Evolutionary conservation across 2,888 invertebrate species (phyloP).

Genomic region (Panzeria rudis): DNA sequence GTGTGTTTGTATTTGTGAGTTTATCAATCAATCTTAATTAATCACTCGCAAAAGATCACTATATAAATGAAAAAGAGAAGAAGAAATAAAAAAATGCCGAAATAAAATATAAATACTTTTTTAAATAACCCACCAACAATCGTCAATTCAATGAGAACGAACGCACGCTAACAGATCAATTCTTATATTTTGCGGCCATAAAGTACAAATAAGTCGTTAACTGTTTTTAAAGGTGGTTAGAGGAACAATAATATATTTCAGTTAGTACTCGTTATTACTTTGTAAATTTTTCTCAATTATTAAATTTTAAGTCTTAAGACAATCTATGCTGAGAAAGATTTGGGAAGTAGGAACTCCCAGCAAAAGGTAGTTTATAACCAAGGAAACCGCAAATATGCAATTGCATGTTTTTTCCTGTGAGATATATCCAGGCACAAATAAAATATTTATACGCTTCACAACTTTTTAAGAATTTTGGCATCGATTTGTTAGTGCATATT

Average conservation of each 20-base stretch:
- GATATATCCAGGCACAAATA: no score
- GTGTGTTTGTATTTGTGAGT: slow-evolving; percentile 38
- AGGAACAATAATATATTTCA: neutral
- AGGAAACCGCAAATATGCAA: no score
- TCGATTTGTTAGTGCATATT: no score
- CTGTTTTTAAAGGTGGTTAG: slow-evolving; percentile 25
- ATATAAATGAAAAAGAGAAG: slow-evolving; percentile 74
- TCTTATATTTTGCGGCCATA: neutral
- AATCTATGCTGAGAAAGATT: neutral
- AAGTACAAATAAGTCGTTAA: slow-evolving; percentile 22
- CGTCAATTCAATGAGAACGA: slow-evolving; percentile 15
- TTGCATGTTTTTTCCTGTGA: no score
- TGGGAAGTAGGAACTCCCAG: no score
- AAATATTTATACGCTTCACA: no score
- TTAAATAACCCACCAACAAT: slow-evolving; percentile 12
- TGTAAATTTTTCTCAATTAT: no score
- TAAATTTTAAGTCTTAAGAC: neutral
- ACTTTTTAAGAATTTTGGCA: no score
- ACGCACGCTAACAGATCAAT: slow-evolving; percentile 17
- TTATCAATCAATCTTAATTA: slow-evolving; percentile 84
- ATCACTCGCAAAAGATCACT: slow-evolving; percentile 81
- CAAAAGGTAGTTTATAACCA: no score
- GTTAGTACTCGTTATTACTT: neutral
- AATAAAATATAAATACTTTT: slow-evolving; percentile 30
- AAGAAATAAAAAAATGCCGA: slow-evolving; percentile 66